Base-by-base conservation (phyloP, 1,140 invertebrate genomes). In the Scaptomyza hsui region DNA sequence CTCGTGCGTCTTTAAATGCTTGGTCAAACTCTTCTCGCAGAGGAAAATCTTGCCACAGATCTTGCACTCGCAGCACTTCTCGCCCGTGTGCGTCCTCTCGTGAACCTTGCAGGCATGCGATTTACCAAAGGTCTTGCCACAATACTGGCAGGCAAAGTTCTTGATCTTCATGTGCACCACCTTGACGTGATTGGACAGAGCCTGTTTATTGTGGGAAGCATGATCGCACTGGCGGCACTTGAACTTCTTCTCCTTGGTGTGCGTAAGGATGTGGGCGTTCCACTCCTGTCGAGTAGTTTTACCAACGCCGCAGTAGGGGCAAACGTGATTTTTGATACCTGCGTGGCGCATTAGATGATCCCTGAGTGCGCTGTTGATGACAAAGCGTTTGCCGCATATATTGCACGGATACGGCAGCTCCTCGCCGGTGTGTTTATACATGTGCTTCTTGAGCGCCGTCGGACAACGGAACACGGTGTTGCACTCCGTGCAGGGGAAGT, bases 401-500 rank as follows among this genome's bases (percentile, higher is more conserved):
- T 93, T 93, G 77, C 93, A 94, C 0, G 93, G 92, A 56, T 93
- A 93, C 1, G 93, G 93, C 45, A 93, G 92, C 79, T 93, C 93
- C 19, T 93, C 93, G 7, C 93, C 93, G 45, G 83, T 88, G 63
- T 94, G 93, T 19, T 93, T 93, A 45, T 93, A 93, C 61, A 93
- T 93, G 65, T 94, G 93, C 63, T 93, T 91, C 56, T 91, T 91
- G n/a, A 91, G 74, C 1, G 89, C 89, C 47, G 85, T 90, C 26
- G 86, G 89, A 26, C 89, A 90, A 15, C 86, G 86, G 73, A 91
- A 90, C 3, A 91, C 86, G 2, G 83, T 91, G 21, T 90, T 86
- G 60, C 89, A 91, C 53, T 91, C 89, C 1, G 69, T 73, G 44
- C 89, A 91, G 19, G 86, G 86, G 59, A 89, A 89, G 42, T 80